phyloP scores from a whole-genome alignment of 2,113 vertebrate species.

The Cottus gobio region DNA sequence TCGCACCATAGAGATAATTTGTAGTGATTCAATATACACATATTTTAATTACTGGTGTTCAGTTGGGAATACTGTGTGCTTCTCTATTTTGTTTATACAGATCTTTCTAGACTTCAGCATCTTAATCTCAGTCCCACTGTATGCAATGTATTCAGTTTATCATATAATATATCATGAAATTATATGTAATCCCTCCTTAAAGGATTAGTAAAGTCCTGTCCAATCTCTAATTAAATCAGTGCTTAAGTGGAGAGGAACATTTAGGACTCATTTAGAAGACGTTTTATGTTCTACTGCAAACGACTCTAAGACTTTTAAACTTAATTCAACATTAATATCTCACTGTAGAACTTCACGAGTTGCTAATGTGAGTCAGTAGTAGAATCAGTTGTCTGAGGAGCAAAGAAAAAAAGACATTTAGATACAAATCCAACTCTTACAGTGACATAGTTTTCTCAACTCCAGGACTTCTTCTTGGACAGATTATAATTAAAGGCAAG shows the following conservation, averaged over 20 bases:
- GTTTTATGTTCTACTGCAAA: not conserved
- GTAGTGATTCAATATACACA: slow-evolving; percentile 8
- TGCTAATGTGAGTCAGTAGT: not conserved
- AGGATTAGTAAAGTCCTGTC: not conserved
- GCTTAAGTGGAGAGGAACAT: not conserved
- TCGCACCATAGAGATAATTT: not conserved
- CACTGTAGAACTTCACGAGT: not conserved
- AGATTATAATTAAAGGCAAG: not conserved
- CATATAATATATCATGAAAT: not conserved
- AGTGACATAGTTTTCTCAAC: not conserved
- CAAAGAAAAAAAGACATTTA: not conserved
- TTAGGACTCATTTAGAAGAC: not conserved
- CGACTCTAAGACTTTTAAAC: not conserved
- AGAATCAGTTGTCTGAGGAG: too few species aligned
- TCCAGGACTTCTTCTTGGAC: not conserved
- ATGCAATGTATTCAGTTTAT: not conserved
- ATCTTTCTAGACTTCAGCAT: not conserved
- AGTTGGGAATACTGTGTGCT: not conserved
- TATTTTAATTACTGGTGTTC: not conserved
- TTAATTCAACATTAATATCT: not conserved
- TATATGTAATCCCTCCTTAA: not conserved
- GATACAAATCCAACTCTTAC: not conserved
- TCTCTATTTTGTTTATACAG: not conserved
- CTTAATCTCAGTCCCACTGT: not conserved
- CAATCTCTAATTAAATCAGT: not conserved